Base-by-base conservation (phyloP, 2,888 invertebrate genomes). In the Actias luna region DNA sequence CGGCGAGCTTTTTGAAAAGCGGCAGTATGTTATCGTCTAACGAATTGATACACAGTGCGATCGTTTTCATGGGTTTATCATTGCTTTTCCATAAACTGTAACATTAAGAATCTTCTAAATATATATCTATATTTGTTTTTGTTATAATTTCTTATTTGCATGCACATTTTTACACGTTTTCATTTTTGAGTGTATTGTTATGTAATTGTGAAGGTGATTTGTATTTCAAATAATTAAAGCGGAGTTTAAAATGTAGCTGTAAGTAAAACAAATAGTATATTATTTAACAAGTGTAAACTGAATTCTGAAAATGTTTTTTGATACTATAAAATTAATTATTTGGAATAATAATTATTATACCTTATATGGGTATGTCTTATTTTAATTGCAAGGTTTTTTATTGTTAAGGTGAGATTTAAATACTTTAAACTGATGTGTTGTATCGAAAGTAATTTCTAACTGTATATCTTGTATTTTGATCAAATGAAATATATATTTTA, bases 1-100 rank as follows among this genome's bases (percentile, higher is more conserved):
- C 92, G 25, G 94, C 94, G 60, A 96, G 93, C 76, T 94, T 93
- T 70, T 93, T 91, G 78, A 94, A 96, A n/a, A 92, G 84, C 2
- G 88, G 78, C 31, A 90, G 84, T 12, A 93, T 82, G 46, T 92
- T 79, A 0, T 86, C 75, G 63, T 89, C 81, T 12, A 96, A 82
- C 8, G 93, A 93, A 69, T 94, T 92, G 55, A 96, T 93, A 73
- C 95, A 95, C 68, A 95, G 89, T 74, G 90, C 88, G 63, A 95
- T 92, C 0, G 94, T 88, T 76, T 93, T 93, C 79, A 92, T 88
- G 5, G 93, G 88, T 65, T 91, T 86, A 62, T 84, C 82, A 42
- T 82, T 79, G 64, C 79, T 77, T 69, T 80, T 80, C 35, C 79
- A 69, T 60, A 85, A 73, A 70, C 90, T 89, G 82, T 63, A 80